These are phyloP conservation scores for Gymnocephalus cernua DNA, from an alignment of 2,113 vertebrate species.

Conservation along the genomic window DNA sequence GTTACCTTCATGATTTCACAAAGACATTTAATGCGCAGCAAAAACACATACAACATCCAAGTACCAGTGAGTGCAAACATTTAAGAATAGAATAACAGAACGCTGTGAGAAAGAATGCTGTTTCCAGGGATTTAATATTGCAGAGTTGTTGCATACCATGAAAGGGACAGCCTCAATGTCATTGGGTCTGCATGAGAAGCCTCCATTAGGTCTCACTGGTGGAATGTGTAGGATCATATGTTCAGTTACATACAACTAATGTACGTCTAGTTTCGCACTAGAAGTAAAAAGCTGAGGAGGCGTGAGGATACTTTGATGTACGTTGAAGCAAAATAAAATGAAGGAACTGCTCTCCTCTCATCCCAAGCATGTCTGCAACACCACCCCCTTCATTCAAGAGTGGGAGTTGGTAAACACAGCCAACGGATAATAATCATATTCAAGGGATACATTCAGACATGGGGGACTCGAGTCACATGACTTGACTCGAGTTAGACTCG, in stretches of 20 bases:
- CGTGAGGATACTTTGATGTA: background rate
- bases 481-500: no score
- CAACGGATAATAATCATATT: conserved; percentile 40
- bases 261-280: conserved; percentile 32
- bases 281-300: conserved; percentile 10
- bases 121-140: background rate
- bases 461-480: no score
- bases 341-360: conserved; percentile 39
- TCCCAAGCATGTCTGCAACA: conserved; percentile 54
- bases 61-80: background rate
- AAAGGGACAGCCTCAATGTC: conserved; percentile 7
- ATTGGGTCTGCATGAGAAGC: conserved; percentile 25
- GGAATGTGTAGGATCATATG: conserved; percentile 47
- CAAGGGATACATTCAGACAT: conserved; percentile 35
- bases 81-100: background rate
- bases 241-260: conserved; percentile 36
- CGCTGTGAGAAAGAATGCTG: background rate
- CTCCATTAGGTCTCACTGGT: conserved; percentile 43
- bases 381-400: conserved; percentile 50
- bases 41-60: background rate
- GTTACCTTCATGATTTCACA: conserved; percentile 18
- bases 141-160: conserved; percentile 21
- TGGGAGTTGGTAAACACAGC: conserved; percentile 67
- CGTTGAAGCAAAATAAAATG: conserved; percentile 17
- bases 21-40: conserved; percentile 21